Conservation (phyloP, 37 sponge, comb jelly and placozoan species). For the Beroe forskalii region DNA sequence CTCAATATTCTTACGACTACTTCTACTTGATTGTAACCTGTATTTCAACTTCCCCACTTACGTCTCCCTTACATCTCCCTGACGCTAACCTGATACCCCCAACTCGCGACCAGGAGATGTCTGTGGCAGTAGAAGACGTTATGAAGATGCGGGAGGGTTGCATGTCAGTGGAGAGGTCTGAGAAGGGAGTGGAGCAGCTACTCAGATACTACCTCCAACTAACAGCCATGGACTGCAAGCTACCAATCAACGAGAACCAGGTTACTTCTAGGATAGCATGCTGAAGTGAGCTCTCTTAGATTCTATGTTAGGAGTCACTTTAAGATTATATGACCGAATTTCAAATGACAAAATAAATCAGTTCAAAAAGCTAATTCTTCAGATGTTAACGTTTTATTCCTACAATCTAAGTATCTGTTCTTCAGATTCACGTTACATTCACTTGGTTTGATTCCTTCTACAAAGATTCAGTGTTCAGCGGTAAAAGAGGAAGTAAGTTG, state of each 20-base stretch:
- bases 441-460: slow-evolving; percentile 89
- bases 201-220: slow-evolving; percentile 88
- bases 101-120: slow-evolving; percentile 60
- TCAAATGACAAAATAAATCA: no score
- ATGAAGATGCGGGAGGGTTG: not conserved
- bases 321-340: not conserved
- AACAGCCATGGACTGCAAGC: slow-evolving; percentile 79
- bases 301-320: not conserved
- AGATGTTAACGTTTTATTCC: no score
- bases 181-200: slow-evolving; percentile 18
- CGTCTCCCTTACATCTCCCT: no score
- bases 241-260: slow-evolving; percentile 92
- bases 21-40: no score
- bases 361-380: no score
- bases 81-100: not conserved
- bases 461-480: slow-evolving; percentile 71
- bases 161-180: slow-evolving; percentile 2
- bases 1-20: no score
- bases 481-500: slow-evolving; percentile 75
- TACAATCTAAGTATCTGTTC: not conserved
- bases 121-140: slow-evolving; percentile 9
- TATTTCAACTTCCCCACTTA: no score
- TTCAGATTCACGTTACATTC: slow-evolving; percentile 88
- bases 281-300: not conserved
- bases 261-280: no score